phyloP scores from a whole-genome alignment of 53 echinoderm and acorn worm genomes.

The Paelopatides confundens region DNA sequence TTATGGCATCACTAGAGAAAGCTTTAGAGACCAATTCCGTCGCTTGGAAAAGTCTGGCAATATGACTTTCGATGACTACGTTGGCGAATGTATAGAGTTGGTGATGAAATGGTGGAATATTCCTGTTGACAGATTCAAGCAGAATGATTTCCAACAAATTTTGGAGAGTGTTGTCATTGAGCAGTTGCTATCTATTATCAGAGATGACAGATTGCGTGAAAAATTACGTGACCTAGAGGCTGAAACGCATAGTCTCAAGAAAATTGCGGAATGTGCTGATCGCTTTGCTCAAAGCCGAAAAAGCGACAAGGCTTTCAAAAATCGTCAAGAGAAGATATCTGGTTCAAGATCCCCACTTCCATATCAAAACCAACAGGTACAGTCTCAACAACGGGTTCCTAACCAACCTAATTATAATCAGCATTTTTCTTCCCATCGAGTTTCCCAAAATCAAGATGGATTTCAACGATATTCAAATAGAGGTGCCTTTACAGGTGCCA shows the following conservation, averaged over 20 bases:
- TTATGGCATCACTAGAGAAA: conserved; percentile 3
- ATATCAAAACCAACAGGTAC: too few relatives aligned
- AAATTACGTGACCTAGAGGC: conserved; percentile 15
- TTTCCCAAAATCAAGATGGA: not conserved
- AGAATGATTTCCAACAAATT: not conserved
- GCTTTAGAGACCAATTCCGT: too few relatives aligned
- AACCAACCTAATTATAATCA: too few relatives aligned
- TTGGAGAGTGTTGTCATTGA: conserved; percentile 24
- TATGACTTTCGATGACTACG: conserved; percentile 33
- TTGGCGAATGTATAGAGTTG: conserved; percentile 3
- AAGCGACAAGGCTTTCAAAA: not conserved
- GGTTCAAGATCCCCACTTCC: not conserved
- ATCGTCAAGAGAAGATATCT: not conserved
- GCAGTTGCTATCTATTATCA: conserved; percentile 8
- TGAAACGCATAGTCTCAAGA: not conserved
- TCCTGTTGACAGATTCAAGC: not conserved
- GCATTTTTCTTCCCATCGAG: too few relatives aligned
- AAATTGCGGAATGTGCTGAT: conserved; percentile 7
- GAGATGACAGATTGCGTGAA: conserved; percentile 6
- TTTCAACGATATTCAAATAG: not conserved
- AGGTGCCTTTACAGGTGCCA: not conserved
- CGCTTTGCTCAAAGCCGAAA: not conserved
- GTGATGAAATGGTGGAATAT: conserved; percentile 37
- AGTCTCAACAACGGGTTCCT: not conserved
- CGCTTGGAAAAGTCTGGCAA: not conserved